A percentile compares a stretch with the other conserved stretches of the same genome.
These are phyloP conservation scores for Phthorimaea operculella DNA, from an alignment of 1,140 invertebrate genomes.

Conservation along the genomic window DNA sequence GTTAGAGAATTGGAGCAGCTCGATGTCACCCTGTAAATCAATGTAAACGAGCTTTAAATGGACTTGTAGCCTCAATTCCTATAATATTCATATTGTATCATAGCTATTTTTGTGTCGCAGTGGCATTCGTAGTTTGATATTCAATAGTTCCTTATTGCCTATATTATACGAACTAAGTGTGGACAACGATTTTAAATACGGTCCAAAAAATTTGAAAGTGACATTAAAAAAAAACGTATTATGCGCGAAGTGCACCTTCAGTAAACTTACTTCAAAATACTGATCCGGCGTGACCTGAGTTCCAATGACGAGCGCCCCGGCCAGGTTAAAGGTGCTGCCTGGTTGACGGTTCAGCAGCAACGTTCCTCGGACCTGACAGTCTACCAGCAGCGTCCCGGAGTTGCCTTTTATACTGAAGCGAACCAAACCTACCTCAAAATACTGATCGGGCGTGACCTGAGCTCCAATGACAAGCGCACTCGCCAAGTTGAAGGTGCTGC, in stretches of 20 bases:
- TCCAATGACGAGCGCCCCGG: slow-evolving; percentile 79
- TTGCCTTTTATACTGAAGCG: slow-evolving; percentile 85
- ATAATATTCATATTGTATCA: no score
- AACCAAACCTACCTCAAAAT: slow-evolving; percentile 75
- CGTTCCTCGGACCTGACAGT: slow-evolving; percentile 74
- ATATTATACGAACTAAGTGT: no score
- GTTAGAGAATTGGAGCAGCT: slow-evolving; percentile 77
- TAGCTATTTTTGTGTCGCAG: no score
- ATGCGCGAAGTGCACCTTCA: no score
- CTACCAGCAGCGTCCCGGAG: slow-evolving; percentile 76
- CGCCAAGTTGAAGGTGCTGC: slow-evolving; percentile 71
- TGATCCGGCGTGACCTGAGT: slow-evolving; percentile 75
- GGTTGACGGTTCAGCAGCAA: slow-evolving; percentile 68
- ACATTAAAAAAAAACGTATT: no score
- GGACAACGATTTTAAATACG: no score
- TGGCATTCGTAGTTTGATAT: no score
- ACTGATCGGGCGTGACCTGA: slow-evolving; percentile 74
- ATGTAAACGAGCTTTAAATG: no score
- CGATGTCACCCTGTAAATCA: slow-evolving; percentile 76
- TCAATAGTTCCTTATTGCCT: no score
- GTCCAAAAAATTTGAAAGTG: no score
- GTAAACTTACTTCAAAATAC: slow-evolving; percentile 72
- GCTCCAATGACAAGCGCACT: slow-evolving; percentile 80
- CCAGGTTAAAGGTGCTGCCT: slow-evolving; percentile 71
- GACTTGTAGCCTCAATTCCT: no score